These are phyloP conservation scores for Camponotus pennsylvanicus DNA, from an alignment of 1,140 invertebrate genomes.

Conservation along the genomic window DNA sequence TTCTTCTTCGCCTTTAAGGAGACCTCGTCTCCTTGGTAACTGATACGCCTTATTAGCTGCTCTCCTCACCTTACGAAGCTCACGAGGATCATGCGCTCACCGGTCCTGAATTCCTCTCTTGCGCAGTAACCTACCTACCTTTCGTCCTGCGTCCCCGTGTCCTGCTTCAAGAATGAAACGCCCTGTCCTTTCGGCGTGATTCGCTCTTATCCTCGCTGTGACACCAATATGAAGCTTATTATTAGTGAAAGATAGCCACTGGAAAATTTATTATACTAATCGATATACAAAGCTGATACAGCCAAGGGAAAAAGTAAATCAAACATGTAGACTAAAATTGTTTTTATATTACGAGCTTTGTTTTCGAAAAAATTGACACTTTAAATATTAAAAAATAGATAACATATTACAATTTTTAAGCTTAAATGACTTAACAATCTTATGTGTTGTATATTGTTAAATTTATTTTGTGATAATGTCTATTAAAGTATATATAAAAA, in stretches of 20 bases:
- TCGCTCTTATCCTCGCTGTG: not conserved
- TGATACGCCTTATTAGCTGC: conserved; percentile 80
- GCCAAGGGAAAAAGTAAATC: too few species aligned
- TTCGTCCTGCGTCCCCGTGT: conserved; percentile 38
- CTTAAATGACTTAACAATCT: too few species aligned
- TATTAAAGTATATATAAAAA: too few species aligned
- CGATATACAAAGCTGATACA: too few species aligned
- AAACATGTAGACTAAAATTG: too few species aligned
- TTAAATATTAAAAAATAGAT: too few species aligned
- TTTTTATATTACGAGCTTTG: too few species aligned
- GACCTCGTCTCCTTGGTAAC: conserved; percentile 80
- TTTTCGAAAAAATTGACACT: too few species aligned
- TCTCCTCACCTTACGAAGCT: conserved; percentile 75
- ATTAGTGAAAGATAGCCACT: not conserved
- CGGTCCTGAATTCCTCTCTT: conserved; percentile 60
- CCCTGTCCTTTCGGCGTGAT: not conserved
- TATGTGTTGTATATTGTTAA: too few species aligned
- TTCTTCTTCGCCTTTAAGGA: conserved; percentile 80
- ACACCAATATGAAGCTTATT: not conserved
- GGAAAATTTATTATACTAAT: not conserved
- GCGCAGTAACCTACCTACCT: conserved; percentile 66
- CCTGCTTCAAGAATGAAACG: conserved; percentile 25
- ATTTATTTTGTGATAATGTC: too few species aligned
- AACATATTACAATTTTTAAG: too few species aligned
- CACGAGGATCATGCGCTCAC: conserved; percentile 77